Conservation (phyloP, 2,888 invertebrate genomes). For the Tupiocoris notatus region DNA sequence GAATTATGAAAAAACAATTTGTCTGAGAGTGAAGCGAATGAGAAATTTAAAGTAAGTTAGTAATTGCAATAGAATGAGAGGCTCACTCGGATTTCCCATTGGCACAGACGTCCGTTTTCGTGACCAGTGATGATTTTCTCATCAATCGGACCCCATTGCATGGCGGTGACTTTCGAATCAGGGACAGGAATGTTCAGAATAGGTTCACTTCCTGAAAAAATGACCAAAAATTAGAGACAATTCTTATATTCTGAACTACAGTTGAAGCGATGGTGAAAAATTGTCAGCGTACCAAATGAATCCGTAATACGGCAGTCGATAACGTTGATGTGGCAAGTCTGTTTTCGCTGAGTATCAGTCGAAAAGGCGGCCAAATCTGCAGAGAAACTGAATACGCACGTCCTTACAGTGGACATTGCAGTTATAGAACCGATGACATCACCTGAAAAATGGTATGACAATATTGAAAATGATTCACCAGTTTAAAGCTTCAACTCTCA, state of each 20-base stretch:
- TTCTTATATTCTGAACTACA: too few relatives aligned
- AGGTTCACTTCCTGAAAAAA: conserved; percentile 60
- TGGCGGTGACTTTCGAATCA: conserved; percentile 83
- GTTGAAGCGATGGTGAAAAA: too few relatives aligned
- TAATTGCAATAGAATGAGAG: too few relatives aligned
- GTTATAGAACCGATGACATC: conserved; percentile 71
- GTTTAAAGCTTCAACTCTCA: too few relatives aligned
- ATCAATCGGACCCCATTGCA: conserved; percentile 92
- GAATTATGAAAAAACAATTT: not conserved
- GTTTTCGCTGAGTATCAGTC: conserved; percentile 81
- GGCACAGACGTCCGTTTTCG: conserved; percentile 87
- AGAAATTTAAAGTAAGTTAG: not conserved
- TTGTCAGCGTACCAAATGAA: conserved; percentile 39
- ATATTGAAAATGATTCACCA: too few relatives aligned
- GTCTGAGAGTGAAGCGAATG: too few relatives aligned
- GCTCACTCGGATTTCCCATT: conserved; percentile 87
- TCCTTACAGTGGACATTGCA: conserved; percentile 85
- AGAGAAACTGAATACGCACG: conserved; percentile 88
- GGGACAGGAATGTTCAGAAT: conserved; percentile 76
- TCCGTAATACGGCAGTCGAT: conserved; percentile 59
- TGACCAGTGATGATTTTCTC: conserved; percentile 89
- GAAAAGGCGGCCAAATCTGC: conserved; percentile 89
- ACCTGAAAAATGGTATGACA: conserved; percentile 56
- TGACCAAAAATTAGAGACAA: conserved; percentile 9
- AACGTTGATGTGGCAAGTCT: conserved; percentile 85